Conservation (phyloP, 1,140 invertebrate genomes). For the Pachypsylla venusta region DNA sequence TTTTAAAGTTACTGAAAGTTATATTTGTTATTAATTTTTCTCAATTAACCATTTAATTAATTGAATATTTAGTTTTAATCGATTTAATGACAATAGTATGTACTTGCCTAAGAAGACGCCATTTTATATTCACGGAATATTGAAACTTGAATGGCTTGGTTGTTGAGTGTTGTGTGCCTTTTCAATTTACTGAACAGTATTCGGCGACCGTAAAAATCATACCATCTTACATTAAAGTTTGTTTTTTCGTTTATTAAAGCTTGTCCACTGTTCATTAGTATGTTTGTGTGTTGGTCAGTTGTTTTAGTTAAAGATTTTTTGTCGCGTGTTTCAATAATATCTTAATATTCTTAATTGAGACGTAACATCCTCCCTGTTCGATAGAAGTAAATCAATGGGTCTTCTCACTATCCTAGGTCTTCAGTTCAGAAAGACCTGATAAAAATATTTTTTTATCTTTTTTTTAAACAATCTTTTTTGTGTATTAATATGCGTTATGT, state of each 20-base stretch:
- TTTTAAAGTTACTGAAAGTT: background rate
- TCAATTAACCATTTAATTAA: background rate
- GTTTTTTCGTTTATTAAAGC: background rate
- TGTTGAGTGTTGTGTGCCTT: conserved; percentile 5
- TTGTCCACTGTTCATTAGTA: background rate
- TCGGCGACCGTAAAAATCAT: too few species aligned
- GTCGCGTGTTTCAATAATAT: too few species aligned
- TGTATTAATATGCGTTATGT: background rate
- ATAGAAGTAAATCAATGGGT: too few species aligned
- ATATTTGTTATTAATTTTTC: background rate
- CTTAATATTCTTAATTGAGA: too few species aligned
- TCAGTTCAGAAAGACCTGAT: background rate
- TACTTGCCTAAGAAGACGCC: conserved; percentile 3
- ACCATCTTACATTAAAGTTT: too few species aligned
- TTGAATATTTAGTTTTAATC: background rate
- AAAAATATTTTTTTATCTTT: background rate
- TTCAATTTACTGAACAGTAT: background rate
- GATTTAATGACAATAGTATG: background rate
- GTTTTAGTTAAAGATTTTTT: background rate
- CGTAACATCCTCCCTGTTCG: too few species aligned
- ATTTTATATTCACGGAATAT: background rate
- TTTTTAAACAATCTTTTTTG: background rate
- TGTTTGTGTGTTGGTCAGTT: background rate
- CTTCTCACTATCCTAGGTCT: background rate
- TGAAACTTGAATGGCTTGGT: conserved; percentile 7